A percentile compares a stretch with the other conserved stretches of the same genome.
Evolutionary conservation across 2,888 invertebrate genomes (phyloP).

Genomic region (Chrysolina americana): DNA sequence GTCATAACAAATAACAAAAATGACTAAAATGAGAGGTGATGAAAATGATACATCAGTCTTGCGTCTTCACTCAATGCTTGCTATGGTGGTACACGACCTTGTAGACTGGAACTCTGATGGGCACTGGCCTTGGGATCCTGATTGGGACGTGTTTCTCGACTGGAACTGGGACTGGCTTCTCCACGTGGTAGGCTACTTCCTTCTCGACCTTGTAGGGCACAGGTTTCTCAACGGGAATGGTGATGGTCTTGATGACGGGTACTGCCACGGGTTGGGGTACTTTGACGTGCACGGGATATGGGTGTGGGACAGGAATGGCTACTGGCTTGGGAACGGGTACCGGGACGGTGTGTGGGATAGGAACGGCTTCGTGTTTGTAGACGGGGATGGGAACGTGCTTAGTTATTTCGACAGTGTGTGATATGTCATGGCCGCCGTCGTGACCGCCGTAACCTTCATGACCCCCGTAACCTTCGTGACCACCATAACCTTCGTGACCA

Average conservation of each 20-base stretch:
- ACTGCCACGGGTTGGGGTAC: conserved; percentile 80
- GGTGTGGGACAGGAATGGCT: conserved; percentile 78
- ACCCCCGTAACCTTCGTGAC: conserved; percentile 52
- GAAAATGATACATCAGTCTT: conserved; percentile 57
- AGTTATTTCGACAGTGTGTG: conserved; percentile 78
- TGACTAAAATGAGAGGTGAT: conserved; percentile 45
- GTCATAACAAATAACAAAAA: conserved; percentile 41
- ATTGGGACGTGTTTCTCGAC: conserved; percentile 80
- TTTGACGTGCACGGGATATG: conserved; percentile 79
- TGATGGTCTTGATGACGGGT: conserved; percentile 79
- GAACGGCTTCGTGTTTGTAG: conserved; percentile 71
- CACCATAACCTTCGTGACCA: conserved; percentile 55
- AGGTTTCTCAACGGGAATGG: conserved; percentile 80
- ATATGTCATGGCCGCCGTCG: conserved; percentile 66
- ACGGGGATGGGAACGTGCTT: conserved; percentile 75
- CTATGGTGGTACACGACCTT: conserved; percentile 81
- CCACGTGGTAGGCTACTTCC: conserved; percentile 76
- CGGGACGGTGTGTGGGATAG: conserved; percentile 70
- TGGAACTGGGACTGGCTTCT: conserved; percentile 79
- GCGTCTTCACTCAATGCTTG: conserved; percentile 68
- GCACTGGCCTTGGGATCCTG: conserved; percentile 79
- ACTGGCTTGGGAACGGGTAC: conserved; percentile 80
- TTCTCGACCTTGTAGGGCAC: conserved; percentile 81
- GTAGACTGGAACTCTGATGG: conserved; percentile 80
- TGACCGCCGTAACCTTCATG: conserved; percentile 45